phyloP scores from a whole-genome alignment of 2,888 invertebrate genomes.

The Junonia oenone region DNA sequence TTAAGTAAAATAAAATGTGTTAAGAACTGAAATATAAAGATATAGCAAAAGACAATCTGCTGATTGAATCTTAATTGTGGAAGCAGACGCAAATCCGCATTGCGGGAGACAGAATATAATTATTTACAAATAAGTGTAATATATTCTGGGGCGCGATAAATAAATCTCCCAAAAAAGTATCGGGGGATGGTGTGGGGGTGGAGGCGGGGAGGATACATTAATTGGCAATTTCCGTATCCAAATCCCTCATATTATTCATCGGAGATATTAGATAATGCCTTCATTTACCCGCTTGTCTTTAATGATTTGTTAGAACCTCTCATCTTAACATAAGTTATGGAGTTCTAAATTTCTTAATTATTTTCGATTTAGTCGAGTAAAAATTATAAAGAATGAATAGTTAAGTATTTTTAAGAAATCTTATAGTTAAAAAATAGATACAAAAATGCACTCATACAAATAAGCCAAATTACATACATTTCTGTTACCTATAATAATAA shows the following conservation, averaged over 20 bases:
- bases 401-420: no score
- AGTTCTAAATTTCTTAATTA: not conserved
- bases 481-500: no score
- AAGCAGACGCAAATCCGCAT: conserved; percentile 10
- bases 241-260: conserved; percentile 48
- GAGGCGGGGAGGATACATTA: conserved; percentile 48
- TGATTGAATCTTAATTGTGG: not conserved
- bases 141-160: conserved; percentile 46
- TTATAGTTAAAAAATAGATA: no score
- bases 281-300: conserved; percentile 39
- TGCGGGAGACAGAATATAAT: conserved; percentile 40
- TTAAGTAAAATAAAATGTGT: no score
- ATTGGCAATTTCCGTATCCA: conserved; percentile 62
- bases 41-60: not conserved
- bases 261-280: conserved; percentile 51
- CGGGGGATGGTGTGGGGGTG: conserved; percentile 35
- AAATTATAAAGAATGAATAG: no score
- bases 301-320: not conserved
- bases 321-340: not conserved
- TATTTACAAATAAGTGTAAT: conserved; percentile 60
- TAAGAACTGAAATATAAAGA: not conserved
- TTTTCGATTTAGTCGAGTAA: no score
- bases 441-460: no score
- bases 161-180: conserved; percentile 49
- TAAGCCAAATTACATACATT: no score